These are phyloP conservation scores for cattle (Bos taurus) DNA, from an alignment of 2,113 vertebrate species.

Conservation along the genomic window ARS-UCD2.0 NC_037330.1:85648001-85648500, in stretches of 20 bases:
- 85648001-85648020: not conserved
- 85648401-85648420: not conserved
- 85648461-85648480: not conserved
- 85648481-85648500: not conserved
- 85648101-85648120: not conserved
- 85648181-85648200: not conserved
- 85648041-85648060: not conserved
- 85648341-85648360: not conserved
- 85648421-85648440: not conserved
- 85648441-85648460: not conserved
- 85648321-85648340: not conserved
- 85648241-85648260: not conserved
- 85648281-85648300: not conserved
- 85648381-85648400: not conserved
- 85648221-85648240: not conserved
- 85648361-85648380: not conserved
- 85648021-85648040: not conserved
- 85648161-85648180: not conserved
- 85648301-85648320: not conserved
- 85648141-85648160: not conserved
- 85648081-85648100: not conserved
- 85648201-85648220: not conserved
- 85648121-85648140: not conserved
- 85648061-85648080: not conserved
- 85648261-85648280: not conserved